Conservation (phyloP, 2,113 vertebrate species). For the Meleagris gallopavo region DNA sequence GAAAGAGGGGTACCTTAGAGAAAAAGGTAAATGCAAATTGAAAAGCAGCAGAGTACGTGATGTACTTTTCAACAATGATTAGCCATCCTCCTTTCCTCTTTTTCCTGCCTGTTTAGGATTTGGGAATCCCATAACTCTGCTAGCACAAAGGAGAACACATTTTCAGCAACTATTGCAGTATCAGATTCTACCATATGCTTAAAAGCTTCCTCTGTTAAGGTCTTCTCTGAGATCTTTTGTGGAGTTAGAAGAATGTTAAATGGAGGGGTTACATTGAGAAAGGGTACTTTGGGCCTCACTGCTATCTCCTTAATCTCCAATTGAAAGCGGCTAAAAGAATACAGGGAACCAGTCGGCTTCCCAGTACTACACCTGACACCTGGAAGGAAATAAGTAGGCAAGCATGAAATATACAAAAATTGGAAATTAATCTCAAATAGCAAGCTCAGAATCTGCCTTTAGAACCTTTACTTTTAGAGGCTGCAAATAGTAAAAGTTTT, state of each 20-base stretch:
- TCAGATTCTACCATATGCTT: slow-evolving; percentile 23
- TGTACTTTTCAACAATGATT: not conserved
- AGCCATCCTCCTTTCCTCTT: not conserved
- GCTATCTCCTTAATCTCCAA: not conserved
- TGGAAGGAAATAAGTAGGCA: not conserved
- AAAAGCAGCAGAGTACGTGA: not conserved
- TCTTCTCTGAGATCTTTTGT: not conserved
- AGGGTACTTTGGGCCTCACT: not conserved
- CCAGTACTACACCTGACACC: slow-evolving; percentile 29
- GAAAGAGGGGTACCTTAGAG: not conserved
- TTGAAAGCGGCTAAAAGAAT: not conserved
- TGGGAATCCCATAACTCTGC: not conserved
- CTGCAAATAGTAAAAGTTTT: slow-evolving; percentile 4
- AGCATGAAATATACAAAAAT: not conserved
- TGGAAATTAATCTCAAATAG: not conserved
- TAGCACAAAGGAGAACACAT: not conserved
- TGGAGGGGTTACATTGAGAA: not conserved
- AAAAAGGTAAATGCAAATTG: not conserved
- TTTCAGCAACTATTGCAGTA: not conserved
- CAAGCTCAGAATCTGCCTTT: not conserved
- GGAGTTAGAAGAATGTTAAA: not conserved
- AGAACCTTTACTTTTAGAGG: not conserved
- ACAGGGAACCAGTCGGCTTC: not conserved
- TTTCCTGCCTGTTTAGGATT: not conserved
- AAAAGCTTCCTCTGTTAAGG: not conserved